Evolutionary conservation across 2,113 vertebrate genomes (phyloP).

Genomic region (Sinocyclocheilus grahami): DNA sequence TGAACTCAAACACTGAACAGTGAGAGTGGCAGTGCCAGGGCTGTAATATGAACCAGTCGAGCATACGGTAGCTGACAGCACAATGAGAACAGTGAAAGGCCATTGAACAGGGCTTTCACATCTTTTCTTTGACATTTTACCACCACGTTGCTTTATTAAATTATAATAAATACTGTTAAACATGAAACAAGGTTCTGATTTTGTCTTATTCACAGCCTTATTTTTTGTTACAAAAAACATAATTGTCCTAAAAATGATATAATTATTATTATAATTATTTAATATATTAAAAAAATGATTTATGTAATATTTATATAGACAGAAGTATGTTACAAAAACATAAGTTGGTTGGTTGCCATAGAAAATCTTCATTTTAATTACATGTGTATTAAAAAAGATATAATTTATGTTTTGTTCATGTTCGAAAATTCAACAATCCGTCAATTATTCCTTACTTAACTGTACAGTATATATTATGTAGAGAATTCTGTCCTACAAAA

Average conservation of each 20-base stretch:
- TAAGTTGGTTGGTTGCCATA: no score
- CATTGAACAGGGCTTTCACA: not conserved
- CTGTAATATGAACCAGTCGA: conserved; percentile 9
- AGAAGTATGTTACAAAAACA: no score
- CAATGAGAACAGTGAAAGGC: not conserved
- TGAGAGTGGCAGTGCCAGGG: not conserved
- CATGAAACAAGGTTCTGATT: not conserved
- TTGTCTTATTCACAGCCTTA: not conserved
- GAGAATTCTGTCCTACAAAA: no score
- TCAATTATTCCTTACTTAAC: not conserved
- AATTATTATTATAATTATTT: not conserved
- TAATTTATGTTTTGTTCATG: not conserved
- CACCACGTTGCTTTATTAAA: not conserved
- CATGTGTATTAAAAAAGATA: no score
- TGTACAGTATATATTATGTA: not conserved
- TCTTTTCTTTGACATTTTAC: not conserved
- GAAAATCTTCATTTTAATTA: no score
- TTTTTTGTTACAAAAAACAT: not conserved
- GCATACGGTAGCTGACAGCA: not conserved
- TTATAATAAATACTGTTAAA: not conserved
- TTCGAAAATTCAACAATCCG: not conserved
- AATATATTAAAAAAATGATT: no score
- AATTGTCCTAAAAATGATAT: no score
- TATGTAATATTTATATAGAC: no score
- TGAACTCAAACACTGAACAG: conserved; percentile 10